Conservation (phyloP, 2,113 vertebrate genomes). For the Percina caprodes region DNA sequence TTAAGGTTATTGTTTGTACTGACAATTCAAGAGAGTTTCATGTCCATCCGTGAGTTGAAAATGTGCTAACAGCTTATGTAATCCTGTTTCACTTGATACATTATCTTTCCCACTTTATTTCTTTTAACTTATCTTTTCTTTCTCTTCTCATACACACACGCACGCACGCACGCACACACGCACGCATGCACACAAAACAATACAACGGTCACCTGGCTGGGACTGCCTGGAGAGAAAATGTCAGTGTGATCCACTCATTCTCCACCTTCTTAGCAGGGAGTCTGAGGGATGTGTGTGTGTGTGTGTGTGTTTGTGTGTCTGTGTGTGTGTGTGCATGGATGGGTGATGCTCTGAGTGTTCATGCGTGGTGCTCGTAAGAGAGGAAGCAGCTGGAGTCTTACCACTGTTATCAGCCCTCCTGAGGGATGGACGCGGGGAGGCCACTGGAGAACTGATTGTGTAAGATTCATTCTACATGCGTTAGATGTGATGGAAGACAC, state of each 20-base stretch:
- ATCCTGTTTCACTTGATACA: neutral
- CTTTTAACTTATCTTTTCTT: conserved; percentile 1
- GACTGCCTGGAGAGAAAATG: conserved; percentile 63
- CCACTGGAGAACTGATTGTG: conserved; percentile 56
- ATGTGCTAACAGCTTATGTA: conserved; percentile 2
- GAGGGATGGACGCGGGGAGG: conserved; percentile 50
- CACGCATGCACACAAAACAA: conserved; percentile 16
- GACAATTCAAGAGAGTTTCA: conserved; percentile 13
- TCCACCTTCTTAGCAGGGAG: conserved; percentile 49
- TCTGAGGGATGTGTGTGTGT: conserved; percentile 16
- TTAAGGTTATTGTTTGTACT: neutral
- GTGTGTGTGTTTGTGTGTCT: conserved; percentile 15
- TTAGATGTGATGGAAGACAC: conserved; percentile 30
- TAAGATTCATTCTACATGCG: conserved; percentile 57
- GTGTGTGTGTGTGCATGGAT: conserved; percentile 23
- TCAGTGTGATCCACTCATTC: conserved; percentile 61
- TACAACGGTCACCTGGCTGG: conserved; percentile 44
- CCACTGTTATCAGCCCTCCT: conserved; percentile 63
- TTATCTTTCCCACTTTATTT: neutral
- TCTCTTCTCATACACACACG: neutral
- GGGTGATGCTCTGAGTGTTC: conserved; percentile 42
- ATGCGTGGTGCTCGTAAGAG: conserved; percentile 46
- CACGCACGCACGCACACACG: conserved; percentile 7
- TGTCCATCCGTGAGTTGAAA: conserved; percentile 21
- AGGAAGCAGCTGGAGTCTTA: conserved; percentile 65